These are phyloP conservation scores for Pachyseris speciosa DNA, from an alignment of 64 coral and sea anemone genomes.

Conservation along the genomic window DNA sequence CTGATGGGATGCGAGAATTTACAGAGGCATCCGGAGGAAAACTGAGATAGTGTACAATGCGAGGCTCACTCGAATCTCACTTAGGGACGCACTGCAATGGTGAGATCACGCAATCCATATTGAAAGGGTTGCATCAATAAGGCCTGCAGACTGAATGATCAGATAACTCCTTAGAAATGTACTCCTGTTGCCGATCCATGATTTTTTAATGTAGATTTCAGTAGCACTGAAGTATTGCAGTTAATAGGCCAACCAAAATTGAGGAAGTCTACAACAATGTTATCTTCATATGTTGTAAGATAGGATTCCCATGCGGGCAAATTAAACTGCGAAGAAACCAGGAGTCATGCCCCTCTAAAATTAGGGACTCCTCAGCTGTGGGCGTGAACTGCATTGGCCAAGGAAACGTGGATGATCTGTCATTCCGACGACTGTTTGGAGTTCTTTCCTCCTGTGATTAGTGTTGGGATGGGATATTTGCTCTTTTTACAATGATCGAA, in stretches of 20 bases:
- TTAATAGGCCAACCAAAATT: conserved; percentile 38
- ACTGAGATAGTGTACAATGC: conserved; percentile 35
- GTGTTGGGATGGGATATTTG: neutral
- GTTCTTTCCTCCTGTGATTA: no score
- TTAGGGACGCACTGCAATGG: conserved; percentile 37
- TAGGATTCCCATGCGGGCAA: neutral
- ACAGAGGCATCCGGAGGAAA: conserved; percentile 8
- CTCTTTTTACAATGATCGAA: conserved; percentile 15
- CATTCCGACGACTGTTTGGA: neutral
- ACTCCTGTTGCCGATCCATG: conserved; percentile 21
- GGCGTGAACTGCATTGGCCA: neutral
- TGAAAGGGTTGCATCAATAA: conserved; percentile 15
- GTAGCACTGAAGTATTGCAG: neutral
- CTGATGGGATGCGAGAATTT: conserved; percentile 15
- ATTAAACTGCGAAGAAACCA: neutral
- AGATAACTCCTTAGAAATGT: neutral
- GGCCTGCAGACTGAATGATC: conserved; percentile 11
- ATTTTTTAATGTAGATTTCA: neutral
- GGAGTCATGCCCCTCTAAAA: neutral
- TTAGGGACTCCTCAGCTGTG: neutral
- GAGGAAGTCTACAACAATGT: conserved; percentile 1
- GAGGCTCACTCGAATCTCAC: neutral
- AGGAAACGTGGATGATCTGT: neutral
- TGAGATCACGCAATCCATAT: conserved; percentile 13
- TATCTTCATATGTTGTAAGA: neutral